A percentile compares a stretch with the other conserved stretches of the same genome.
Conservation (phyloP, 2,797 vertebrate genomes). For the Coendou prehensilis region DNA sequence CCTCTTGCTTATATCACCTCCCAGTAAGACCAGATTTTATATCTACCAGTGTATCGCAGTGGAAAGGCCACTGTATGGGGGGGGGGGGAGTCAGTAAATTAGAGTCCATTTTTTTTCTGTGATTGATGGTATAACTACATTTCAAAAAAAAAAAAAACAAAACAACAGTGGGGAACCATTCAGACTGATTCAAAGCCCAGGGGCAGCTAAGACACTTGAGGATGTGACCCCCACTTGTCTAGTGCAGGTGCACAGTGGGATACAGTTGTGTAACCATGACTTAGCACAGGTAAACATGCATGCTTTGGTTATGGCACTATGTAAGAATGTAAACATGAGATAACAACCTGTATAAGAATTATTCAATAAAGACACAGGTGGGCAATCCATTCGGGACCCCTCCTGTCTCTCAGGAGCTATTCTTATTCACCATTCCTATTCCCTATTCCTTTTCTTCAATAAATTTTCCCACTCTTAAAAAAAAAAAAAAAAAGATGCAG, state of each 20-base stretch:
- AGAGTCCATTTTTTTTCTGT: neutral
- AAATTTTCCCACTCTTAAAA: neutral
- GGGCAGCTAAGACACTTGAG: neutral
- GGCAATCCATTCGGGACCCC: neutral
- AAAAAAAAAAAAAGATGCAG: neutral
- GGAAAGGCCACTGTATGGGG: neutral
- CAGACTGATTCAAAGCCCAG: neutral
- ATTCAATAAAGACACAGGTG: neutral
- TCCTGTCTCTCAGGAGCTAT: neutral
- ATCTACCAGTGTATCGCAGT: neutral
- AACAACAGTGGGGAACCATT: neutral
- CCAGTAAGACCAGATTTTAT: neutral
- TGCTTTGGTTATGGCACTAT: neutral
- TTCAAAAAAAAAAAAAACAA: neutral
- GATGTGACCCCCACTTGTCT: neutral
- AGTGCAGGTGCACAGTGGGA: neutral
- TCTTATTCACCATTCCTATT: neutral
- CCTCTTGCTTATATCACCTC: neutral
- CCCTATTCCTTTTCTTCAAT: neutral
- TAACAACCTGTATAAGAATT: neutral
- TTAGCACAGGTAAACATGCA: neutral
- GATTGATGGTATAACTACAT: neutral
- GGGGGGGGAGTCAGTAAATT: neutral
- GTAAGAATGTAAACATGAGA: neutral
- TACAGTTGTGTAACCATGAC: neutral